Evolutionary conservation across 2,888 invertebrate species (phyloP), one percentile per base, ranked within the genome.

Genomic region (Trypoxylon attenuatum): DNA sequence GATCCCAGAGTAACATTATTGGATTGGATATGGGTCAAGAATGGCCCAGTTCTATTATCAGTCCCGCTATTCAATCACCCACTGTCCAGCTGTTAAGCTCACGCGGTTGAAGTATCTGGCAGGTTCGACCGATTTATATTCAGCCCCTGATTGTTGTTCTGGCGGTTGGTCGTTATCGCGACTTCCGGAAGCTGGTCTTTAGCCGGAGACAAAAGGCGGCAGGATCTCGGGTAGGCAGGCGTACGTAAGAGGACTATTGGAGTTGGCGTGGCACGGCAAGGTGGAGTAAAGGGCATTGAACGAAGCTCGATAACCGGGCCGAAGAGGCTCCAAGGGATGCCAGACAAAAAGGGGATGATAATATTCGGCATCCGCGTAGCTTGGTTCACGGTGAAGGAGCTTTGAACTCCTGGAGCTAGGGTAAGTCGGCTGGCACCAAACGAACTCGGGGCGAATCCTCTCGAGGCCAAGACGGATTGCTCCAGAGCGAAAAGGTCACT

Each of bases 401-500:
- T 74, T 74, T 71, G 68, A 73, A 74, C 75, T 52, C 43, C 16
- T 33, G n/a, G n/a, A n/a, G 22, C 50, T 51, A 25, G 21, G 25
- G 33, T 53, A 65, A n/a, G n/a, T 61, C 61, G 65, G 49, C 49
- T 27, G 51, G 52, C 54, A 33, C 51, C 46, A 42, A 71, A 75
- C 55, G 60, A 66, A 73, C 57, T 73, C 39, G 45, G 52, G 54
- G 45, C 46, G 64, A 73, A 74, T 71, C 66, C 74, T 71, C 72
- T 65, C n/a, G 74, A 63, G 75, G 65, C 65, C 58, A 63, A 62
- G 65, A 38, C 47, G 60, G 61, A 65, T 75, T 69, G 58, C 51
- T 57, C 25, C 55, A 53, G 49, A 50, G 68, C 52, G 63, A 66
- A 75, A 63, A 74, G 76, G 72, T 74, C 76, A 66, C 72, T 62